Evolutionary conservation across 2,888 invertebrate genomes (phyloP).

Genomic region (Penaeus monodon): DNA sequence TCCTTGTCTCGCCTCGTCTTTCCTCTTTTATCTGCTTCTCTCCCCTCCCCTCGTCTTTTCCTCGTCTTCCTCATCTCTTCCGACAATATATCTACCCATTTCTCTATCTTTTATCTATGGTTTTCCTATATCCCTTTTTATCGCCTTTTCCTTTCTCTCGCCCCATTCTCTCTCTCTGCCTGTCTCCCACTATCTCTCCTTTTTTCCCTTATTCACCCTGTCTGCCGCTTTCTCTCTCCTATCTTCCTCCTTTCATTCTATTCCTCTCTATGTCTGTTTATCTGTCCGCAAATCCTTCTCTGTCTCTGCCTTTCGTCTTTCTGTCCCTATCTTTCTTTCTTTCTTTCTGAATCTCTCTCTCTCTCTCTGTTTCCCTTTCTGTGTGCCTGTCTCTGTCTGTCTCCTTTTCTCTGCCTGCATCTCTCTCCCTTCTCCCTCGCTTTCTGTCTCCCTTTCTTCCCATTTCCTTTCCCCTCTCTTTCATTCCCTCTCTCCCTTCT

Average conservation of each 20-base stretch:
- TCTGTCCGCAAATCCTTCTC: not conserved
- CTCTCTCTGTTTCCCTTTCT: not conserved
- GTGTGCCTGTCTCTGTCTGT: not conserved
- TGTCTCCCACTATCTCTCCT: not conserved
- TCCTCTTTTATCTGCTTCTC: not conserved
- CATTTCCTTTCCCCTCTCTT: not conserved
- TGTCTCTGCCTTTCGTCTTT: not conserved
- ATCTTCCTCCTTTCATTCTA: conserved; percentile 1
- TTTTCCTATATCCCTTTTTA: not conserved
- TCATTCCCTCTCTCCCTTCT: not conserved
- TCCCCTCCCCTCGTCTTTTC: not conserved
- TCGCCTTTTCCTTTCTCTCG: not conserved
- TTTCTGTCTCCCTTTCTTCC: not conserved
- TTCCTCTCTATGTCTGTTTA: conserved; percentile 1
- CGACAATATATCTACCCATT: no score
- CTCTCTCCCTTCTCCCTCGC: not conserved
- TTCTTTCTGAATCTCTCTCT: no score
- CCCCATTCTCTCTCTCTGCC: not conserved
- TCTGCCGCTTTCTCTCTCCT: conserved; percentile 5
- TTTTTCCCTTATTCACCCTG: conserved; percentile 1
- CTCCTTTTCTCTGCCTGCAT: not conserved
- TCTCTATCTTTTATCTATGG: not conserved
- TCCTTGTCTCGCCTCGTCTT: no score
- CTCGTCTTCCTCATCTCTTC: not conserved
- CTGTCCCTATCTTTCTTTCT: not conserved